Percentiles rank a stretch among this genome's conserved stretches.
Evolutionary conservation across 2,797 vertebrate genomes (phyloP).

Genomic region (Tragelaphus eurycerus): DNA sequence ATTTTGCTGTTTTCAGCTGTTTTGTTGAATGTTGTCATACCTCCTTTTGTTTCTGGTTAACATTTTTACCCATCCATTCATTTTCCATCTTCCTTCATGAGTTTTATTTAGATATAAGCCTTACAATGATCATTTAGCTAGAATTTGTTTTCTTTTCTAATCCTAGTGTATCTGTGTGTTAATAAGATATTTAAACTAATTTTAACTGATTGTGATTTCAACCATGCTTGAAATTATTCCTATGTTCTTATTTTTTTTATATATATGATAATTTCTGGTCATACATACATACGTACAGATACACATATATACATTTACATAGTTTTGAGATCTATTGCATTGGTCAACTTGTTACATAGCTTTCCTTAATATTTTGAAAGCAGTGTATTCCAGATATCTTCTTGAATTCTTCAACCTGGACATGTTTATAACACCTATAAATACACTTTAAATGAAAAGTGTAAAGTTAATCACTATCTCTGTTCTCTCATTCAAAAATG

Average conservation of each 20-base stretch:
- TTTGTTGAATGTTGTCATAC: neutral
- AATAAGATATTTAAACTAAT: neutral
- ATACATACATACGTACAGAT: neutral
- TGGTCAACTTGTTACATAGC: neutral
- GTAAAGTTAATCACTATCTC: neutral
- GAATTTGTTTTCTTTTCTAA: neutral
- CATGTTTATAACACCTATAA: neutral
- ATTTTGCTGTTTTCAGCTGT: neutral
- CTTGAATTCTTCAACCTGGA: neutral
- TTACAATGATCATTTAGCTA: neutral
- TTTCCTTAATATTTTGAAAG: neutral
- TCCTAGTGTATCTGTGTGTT: neutral
- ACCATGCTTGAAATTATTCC: neutral
- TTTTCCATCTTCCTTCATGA: neutral
- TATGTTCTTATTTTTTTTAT: neutral
- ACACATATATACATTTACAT: neutral
- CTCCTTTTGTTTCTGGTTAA: neutral
- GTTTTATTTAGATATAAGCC: neutral
- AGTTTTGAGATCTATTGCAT: neutral
- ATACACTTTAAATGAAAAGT: neutral
- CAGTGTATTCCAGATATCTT: neutral
- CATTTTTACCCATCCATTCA: neutral
- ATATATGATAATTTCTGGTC: neutral
- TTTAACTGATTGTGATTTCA: neutral
- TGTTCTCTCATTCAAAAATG: neutral